Conservation (phyloP, 2,113 vertebrate genomes). For the Gymnogyps californianus region DNA sequence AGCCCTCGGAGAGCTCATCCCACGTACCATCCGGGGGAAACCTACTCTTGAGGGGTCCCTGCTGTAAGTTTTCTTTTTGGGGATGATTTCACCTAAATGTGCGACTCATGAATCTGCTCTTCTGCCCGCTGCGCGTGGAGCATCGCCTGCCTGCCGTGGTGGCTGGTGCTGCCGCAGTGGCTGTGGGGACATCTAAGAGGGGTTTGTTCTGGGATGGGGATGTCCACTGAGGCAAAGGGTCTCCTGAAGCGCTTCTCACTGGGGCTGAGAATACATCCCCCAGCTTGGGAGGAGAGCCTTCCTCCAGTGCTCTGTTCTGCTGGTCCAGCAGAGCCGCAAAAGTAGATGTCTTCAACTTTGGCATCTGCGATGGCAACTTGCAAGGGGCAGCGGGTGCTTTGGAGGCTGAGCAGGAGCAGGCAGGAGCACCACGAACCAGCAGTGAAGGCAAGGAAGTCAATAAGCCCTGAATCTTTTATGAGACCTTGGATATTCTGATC, state of each 20-base stretch:
- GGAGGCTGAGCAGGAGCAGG: constrained; percentile 62
- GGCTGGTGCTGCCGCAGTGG: accelerated
- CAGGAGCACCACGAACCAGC: constrained; percentile 59
- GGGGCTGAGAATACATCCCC: neutral
- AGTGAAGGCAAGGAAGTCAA: constrained; percentile 76
- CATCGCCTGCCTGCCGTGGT: accelerated
- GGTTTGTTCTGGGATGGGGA: neutral
- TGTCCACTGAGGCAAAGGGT: neutral
- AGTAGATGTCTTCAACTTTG: neutral
- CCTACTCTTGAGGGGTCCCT: neutral
- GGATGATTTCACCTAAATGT: neutral
- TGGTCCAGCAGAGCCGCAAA: neutral
- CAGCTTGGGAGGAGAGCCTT: neutral
- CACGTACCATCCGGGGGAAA: accelerated
- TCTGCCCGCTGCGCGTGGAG: accelerated
- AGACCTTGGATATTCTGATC: constrained; percentile 90
- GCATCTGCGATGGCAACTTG: neutral
- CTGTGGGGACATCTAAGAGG: neutral
- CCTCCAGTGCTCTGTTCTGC: neutral
- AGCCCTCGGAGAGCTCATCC: neutral
- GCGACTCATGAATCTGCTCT: neutral
- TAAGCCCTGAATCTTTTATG: constrained; percentile 89
- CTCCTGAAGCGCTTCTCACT: neutral
- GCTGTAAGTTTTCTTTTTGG: neutral
- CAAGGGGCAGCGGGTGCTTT: constrained; percentile 24